phyloP scores from a whole-genome alignment of 2,113 vertebrate species.

The Phocoena phocoena region DNA sequence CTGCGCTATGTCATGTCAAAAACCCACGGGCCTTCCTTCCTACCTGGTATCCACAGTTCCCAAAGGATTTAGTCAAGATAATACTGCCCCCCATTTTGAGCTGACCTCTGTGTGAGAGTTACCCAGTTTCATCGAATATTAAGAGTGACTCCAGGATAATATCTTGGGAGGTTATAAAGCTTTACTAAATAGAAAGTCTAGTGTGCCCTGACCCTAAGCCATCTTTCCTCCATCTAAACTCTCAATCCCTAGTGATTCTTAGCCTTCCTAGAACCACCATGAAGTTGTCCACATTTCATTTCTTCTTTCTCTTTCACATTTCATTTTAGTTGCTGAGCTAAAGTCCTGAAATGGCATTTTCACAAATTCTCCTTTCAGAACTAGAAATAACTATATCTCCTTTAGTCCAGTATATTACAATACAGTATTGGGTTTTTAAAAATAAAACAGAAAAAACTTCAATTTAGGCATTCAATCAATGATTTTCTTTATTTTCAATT shows the following conservation, averaged over 20 bases:
- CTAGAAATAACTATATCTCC: not conserved
- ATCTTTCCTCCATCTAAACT: not conserved
- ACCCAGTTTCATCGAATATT: not conserved
- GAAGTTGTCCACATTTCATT: not conserved
- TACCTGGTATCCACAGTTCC: not conserved
- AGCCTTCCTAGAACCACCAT: no score
- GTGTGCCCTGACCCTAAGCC: not conserved
- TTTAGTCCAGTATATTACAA: not conserved
- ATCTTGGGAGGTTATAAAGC: not conserved
- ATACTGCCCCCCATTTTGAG: not conserved
- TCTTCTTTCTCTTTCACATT: not conserved
- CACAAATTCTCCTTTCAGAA: not conserved
- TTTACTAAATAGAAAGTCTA: not conserved
- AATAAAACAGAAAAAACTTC: not conserved
- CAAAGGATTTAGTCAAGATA: not conserved
- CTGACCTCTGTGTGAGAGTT: not conserved
- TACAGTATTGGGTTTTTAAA: not conserved
- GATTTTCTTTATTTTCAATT: not conserved
- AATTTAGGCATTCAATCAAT: not conserved
- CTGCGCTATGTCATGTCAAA: not conserved
- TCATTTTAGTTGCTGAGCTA: not conserved
- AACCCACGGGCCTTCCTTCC: not conserved
- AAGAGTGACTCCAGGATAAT: not conserved
- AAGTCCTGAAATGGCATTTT: not conserved
- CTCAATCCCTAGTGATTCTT: not conserved